Conservation (phyloP, 2,888 invertebrate genomes). For the Philhelius pedissequus region DNA sequence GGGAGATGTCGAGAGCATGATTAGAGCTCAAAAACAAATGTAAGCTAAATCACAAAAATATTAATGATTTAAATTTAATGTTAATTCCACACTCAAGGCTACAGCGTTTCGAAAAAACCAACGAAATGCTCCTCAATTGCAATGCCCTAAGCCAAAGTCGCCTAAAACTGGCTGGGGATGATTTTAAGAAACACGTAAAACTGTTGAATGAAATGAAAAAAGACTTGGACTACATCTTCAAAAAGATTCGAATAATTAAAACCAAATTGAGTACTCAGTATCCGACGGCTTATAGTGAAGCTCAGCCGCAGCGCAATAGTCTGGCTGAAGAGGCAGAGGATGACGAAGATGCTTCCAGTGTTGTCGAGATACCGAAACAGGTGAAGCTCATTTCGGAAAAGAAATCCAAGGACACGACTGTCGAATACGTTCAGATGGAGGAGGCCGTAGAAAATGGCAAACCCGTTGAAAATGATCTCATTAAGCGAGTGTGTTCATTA, state of each 20-base stretch:
- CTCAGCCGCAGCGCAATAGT: conserved; percentile 79
- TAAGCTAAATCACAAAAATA: conserved; percentile 76
- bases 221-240: conserved; percentile 96
- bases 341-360: conserved; percentile 77
- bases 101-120: conserved; percentile 98
- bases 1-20: conserved; percentile 93
- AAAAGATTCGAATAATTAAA: conserved; percentile 91
- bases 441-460: conserved; percentile 78
- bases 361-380: conserved; percentile 57
- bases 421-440: conserved; percentile 79
- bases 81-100: conserved; percentile 83
- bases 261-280: conserved; percentile 87
- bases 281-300: conserved; percentile 84
- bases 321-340: conserved; percentile 80
- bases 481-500: conserved; percentile 81
- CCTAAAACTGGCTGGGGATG: conserved; percentile 89
- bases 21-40: conserved; percentile 95
- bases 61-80: background rate
- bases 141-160: conserved; percentile 95
- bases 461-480: conserved; percentile 77
- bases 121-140: conserved; percentile 98
- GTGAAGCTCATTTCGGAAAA: conserved; percentile 51
- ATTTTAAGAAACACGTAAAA: conserved; percentile 94
- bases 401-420: conserved; percentile 73
- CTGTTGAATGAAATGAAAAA: conserved; percentile 94